Evolutionary conservation across 2,888 invertebrate species (phyloP).

Genomic region (Drosophila lutescens): DNA sequence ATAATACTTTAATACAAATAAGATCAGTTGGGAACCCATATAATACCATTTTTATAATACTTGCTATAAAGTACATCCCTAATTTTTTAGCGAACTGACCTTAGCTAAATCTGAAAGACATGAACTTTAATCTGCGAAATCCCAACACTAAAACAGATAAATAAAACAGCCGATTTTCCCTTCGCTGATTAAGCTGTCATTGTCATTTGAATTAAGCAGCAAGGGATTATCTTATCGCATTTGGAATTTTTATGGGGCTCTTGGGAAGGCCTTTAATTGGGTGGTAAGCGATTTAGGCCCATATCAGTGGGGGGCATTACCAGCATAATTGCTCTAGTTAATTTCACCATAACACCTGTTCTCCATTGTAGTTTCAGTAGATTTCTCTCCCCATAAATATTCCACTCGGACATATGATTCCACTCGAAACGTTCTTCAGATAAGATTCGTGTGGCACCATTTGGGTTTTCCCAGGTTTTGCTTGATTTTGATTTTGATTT

Average conservation of each 20-base stretch:
- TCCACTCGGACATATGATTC: background rate
- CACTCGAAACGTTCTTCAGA: slow-evolving; percentile 19
- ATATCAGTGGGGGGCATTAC: background rate
- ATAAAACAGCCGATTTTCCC: background rate
- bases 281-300: background rate
- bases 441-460: slow-evolving; percentile 8
- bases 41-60: no score
- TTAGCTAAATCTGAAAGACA: background rate
- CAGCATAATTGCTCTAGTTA: background rate
- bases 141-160: background rate
- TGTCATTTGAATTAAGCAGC: background rate
- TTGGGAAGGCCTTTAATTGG: background rate
- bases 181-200: background rate
- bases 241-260: background rate
- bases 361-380: background rate
- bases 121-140: background rate
- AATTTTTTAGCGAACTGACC: no score
- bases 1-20: no score
- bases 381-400: slow-evolving; percentile 1
- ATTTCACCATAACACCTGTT: slow-evolving; percentile 20
- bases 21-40: no score
- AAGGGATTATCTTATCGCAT: slow-evolving; percentile 1
- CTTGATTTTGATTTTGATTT: slow-evolving; percentile 5
- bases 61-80: no score
- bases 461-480: background rate